Percentiles rank a stretch among this genome's conserved stretches.
Evolutionary conservation across 2,797 vertebrate species (phyloP).

Genomic region (Ptychobarbus kaznakovi): DNA sequence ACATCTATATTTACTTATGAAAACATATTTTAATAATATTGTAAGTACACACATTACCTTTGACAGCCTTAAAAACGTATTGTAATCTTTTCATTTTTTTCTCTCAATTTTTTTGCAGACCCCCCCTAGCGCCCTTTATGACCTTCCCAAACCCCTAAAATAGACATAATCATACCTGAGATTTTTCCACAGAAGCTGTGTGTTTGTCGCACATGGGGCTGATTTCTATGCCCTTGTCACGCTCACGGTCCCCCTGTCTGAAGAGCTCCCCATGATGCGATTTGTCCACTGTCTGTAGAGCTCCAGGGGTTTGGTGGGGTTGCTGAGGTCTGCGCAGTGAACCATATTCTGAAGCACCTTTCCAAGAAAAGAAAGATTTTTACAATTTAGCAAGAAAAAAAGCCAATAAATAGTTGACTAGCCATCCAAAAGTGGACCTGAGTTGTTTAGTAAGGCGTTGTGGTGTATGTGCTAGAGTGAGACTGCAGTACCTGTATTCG

Average conservation of each 20-base stretch:
- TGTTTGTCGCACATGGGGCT: conserved; percentile 96
- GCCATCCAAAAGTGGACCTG: not conserved
- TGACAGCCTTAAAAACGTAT: not conserved
- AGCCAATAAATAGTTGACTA: not conserved
- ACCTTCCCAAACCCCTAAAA: not conserved
- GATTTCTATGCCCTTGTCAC: conserved; percentile 91
- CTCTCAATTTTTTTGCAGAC: not conserved
- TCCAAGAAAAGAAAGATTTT: not conserved
- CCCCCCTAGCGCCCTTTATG: not conserved
- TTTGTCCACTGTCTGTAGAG: conserved; percentile 91
- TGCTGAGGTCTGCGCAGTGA: conserved; percentile 93
- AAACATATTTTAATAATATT: not conserved
- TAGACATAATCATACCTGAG: conserved; percentile 77
- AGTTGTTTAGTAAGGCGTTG: not conserved
- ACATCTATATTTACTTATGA: not conserved
- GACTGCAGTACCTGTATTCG: conserved; percentile 86
- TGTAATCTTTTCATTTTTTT: not conserved
- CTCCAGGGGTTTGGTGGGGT: conserved; percentile 91
- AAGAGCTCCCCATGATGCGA: conserved; percentile 93
- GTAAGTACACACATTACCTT: not conserved
- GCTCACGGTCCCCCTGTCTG: conserved; percentile 87
- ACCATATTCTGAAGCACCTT: conserved; percentile 95
- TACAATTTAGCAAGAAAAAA: not conserved
- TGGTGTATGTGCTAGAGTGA: not conserved
- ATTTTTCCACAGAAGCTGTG: conserved; percentile 91